phyloP scores from a whole-genome alignment of 1,140 invertebrate genomes.

The Sinonovacula constricta region DNA sequence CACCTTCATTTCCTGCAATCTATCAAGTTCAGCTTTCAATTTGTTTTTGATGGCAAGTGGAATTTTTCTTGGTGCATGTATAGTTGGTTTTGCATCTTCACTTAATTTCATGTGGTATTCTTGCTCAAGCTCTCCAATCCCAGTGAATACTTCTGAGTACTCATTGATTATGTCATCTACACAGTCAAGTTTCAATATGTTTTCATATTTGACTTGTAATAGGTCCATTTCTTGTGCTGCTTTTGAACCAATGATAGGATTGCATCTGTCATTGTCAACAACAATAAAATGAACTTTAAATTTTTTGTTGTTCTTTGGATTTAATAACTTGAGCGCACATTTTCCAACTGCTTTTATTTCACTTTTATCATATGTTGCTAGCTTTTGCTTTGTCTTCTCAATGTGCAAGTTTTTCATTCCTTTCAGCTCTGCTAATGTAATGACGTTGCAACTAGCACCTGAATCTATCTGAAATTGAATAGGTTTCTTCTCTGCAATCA shows the following conservation, averaged over 20 bases:
- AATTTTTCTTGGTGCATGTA: too few species aligned
- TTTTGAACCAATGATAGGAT: background rate
- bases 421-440: background rate
- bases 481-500: background rate
- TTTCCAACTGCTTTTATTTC: background rate
- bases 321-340: background rate
- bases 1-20: too few species aligned
- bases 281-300: background rate
- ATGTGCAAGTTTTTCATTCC: background rate
- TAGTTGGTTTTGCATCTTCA: too few species aligned
- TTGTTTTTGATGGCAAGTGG: too few species aligned
- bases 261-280: background rate
- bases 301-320: background rate
- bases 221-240: background rate
- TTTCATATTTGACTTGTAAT: background rate
- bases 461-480: too few species aligned
- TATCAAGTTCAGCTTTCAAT: too few species aligned
- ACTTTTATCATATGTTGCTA: background rate
- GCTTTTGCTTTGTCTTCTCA: background rate
- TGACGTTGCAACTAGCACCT: background rate
- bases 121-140: background rate
- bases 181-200: background rate
- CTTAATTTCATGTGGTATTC: background rate
- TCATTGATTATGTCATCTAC: background rate
- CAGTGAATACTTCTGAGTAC: background rate